Evolutionary conservation across 2,113 vertebrate species (phyloP), one percentile per base, ranked within the genome.

Genomic region (Strix uralensis): DNA sequence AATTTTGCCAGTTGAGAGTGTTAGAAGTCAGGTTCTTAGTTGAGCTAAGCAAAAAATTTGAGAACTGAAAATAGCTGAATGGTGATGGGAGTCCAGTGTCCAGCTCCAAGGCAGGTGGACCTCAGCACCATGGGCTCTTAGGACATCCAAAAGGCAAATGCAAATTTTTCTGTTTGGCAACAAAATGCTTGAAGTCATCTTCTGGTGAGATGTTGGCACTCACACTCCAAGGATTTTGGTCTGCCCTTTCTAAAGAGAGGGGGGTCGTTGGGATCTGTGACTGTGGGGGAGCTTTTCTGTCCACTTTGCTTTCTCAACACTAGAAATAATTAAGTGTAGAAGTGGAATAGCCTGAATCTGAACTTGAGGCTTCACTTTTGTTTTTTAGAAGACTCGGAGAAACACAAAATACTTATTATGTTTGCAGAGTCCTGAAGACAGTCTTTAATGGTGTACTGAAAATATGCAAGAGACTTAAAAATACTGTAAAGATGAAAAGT

Each of bases 171-270:
- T 69, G 44, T 36, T 36, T 75, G 40, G 49, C n/a, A 23, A 15
- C 17, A 26, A n/a, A 13, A 3, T 0, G 0, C 14, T 22, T 17
- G 0, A 23, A 52, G 44, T 16, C 2, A 2, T 29, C 23, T 58
- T n/a, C 36, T 85, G 61, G 14, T 36, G 70, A 44, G 32, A 10
- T 27, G 15, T 34, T 54, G 57, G 38, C 40, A 3, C 44, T 49
- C 6, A 0, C 3, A 3, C 12, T 13, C 9, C 32, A 7, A 4
- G 21, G 26, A 3, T 13, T 65, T 67, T 36, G 14, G 26, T 29
- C 21, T n/a, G 18, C 22, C 5, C 8, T 71, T 30, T 55, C 13
- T 26, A 0, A 46, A 42, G 18, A 8, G 23, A 51, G 27, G 20
- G 27, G 13, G 22, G 6, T 14, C 1, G 1, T 25, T 55, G 44